Evolutionary conservation across 2,797 vertebrate genomes (phyloP).

Genomic region (Lithobates pipiens): DNA sequence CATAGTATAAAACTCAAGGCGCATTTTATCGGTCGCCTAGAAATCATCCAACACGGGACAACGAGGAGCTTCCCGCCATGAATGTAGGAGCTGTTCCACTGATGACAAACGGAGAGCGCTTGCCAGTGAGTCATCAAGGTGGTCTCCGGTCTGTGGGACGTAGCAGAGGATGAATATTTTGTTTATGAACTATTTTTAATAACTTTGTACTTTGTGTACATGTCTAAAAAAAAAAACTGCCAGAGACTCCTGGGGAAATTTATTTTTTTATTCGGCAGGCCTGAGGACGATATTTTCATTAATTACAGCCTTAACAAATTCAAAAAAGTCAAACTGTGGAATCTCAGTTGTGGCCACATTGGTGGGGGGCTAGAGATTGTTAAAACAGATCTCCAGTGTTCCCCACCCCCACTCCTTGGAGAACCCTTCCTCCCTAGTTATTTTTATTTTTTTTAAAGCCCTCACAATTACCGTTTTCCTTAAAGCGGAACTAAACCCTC

Average conservation of each 20-base stretch:
- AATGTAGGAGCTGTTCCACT: background rate
- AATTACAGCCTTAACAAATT: background rate
- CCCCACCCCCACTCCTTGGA: too few species aligned
- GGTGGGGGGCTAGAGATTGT: too few species aligned
- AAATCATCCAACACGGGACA: background rate
- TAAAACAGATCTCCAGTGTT: too few species aligned
- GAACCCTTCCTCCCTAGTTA: too few species aligned
- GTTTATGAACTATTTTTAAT: background rate
- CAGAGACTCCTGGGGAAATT: background rate
- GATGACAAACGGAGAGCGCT: background rate
- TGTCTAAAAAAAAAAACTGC: background rate
- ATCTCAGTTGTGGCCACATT: background rate
- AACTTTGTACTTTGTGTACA: background rate
- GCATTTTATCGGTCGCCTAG: background rate
- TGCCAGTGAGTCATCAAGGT: background rate
- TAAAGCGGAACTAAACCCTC: too few species aligned
- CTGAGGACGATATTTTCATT: too few species aligned
- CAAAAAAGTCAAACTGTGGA: background rate
- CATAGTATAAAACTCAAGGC: background rate
- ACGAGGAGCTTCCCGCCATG: too few species aligned
- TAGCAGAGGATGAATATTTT: background rate
- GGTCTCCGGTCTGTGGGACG: background rate
- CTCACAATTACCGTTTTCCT: too few species aligned
- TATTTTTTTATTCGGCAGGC: background rate
- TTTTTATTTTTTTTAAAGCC: too few species aligned